These are phyloP conservation scores for Lophius piscatorius DNA, from an alignment of 2,113 vertebrate species.

Conservation along the genomic window DNA sequence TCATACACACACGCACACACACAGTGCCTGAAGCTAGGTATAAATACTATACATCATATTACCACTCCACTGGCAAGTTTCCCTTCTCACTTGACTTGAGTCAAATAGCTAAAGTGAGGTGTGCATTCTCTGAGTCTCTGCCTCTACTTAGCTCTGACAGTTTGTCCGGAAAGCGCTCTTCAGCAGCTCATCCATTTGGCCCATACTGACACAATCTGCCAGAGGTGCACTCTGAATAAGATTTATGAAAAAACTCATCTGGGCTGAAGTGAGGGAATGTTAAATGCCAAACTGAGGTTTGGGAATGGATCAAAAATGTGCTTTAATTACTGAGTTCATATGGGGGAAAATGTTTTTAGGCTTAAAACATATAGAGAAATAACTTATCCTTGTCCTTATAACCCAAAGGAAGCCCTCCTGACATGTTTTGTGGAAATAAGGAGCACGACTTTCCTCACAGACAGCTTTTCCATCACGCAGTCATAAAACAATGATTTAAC, in stretches of 20 bases:
- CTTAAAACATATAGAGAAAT: constrained; percentile 6
- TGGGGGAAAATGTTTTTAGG: too few species aligned
- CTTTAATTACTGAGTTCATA: background rate
- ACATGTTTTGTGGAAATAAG: too few species aligned
- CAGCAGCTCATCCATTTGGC: constrained; percentile 69
- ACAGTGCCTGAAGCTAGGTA: constrained; percentile 54
- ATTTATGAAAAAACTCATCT: constrained; percentile 64
- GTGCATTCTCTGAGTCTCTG: constrained; percentile 53
- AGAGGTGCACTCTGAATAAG: constrained; percentile 58
- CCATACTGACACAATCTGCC: constrained; percentile 57
- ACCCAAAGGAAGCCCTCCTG: too few species aligned
- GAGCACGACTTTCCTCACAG: too few species aligned
- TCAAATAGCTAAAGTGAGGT: constrained; percentile 70
- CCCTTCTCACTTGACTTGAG: constrained; percentile 64
- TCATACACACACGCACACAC: constrained; percentile 26
- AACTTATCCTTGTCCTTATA: too few species aligned
- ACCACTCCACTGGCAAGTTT: constrained; percentile 60
- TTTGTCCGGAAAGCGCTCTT: constrained; percentile 63
- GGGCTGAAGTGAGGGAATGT: constrained; percentile 36
- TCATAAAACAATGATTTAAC: constrained; percentile 46
- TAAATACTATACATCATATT: constrained; percentile 75
- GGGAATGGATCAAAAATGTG: background rate
- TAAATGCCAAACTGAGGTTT: constrained; percentile 35
- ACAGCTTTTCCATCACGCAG: background rate
- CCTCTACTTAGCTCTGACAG: constrained; percentile 66